These are phyloP conservation scores for Hartigia nigra DNA, from an alignment of 2,888 invertebrate genomes.

Conservation along the genomic window DNA sequence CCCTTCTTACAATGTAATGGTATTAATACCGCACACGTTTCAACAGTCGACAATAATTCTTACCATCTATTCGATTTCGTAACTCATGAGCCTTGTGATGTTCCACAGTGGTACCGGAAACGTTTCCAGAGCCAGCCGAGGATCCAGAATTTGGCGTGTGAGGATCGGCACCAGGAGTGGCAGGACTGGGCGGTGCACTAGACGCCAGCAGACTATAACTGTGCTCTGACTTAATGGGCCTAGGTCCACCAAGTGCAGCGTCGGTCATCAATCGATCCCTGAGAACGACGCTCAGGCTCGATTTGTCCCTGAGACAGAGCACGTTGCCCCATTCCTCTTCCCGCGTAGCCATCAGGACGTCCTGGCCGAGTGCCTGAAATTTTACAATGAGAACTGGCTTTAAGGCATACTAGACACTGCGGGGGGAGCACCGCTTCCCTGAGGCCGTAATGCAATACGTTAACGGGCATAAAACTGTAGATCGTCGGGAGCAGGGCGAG, in stretches of 20 bases:
- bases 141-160: slow-evolving; percentile 41
- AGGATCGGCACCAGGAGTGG: slow-evolving; percentile 45
- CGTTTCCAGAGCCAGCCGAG: slow-evolving; percentile 39
- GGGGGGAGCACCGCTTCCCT: neutral
- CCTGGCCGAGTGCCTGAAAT: slow-evolving; percentile 75
- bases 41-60: too few species aligned
- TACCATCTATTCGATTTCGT: slow-evolving; percentile 55
- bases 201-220: slow-evolving; percentile 78
- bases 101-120: slow-evolving; percentile 28
- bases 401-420: neutral
- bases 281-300: slow-evolving; percentile 76
- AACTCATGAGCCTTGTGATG: slow-evolving; percentile 45
- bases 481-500: slow-evolving; percentile 33
- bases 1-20: neutral
- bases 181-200: slow-evolving; percentile 56
- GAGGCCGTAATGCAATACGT: slow-evolving; percentile 13
- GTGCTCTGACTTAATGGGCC: slow-evolving; percentile 92
- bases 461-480: slow-evolving; percentile 16
- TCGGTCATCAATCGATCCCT: slow-evolving; percentile 92
- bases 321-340: slow-evolving; percentile 75
- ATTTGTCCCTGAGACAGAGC: slow-evolving; percentile 67
- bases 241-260: slow-evolving; percentile 79
- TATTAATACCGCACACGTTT: neutral
- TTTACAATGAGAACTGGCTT: neutral
- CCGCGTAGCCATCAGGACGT: slow-evolving; percentile 67